Conservation (phyloP, 2,797 vertebrate species). For the Catostomus latipinnis region DNA sequence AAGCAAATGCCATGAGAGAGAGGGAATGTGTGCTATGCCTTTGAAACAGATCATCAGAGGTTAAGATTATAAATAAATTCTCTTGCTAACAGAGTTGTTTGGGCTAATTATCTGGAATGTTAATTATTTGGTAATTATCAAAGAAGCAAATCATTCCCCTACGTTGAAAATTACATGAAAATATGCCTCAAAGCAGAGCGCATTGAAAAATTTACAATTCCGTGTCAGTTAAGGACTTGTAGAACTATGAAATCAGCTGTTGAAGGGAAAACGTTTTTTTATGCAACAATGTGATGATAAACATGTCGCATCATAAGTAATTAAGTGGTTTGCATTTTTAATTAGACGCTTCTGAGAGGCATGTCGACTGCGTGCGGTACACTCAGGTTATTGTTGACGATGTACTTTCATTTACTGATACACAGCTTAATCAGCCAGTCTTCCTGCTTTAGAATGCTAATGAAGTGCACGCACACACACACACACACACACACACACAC, state of each 20-base stretch:
- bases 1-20: conserved; percentile 32
- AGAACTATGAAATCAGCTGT: conserved; percentile 40
- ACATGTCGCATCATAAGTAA: conserved; percentile 36
- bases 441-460: conserved; percentile 47
- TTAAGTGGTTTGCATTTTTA: conserved; percentile 50
- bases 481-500: conserved; percentile 20
- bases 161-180: conserved; percentile 43
- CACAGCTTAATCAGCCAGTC: conserved; percentile 58
- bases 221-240: conserved; percentile 28
- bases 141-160: conserved; percentile 43
- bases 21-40: conserved; percentile 48
- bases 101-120: conserved; percentile 55
- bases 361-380: conserved; percentile 2
- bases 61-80: conserved; percentile 46
- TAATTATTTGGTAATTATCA: conserved; percentile 59
- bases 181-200: conserved; percentile 35
- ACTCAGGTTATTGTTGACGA: conserved; percentile 20
- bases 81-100: conserved; percentile 46
- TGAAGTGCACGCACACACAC: conserved; percentile 24
- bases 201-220: conserved; percentile 43
- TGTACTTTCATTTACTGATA: conserved; percentile 58
- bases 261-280: background rate
- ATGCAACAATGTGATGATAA: conserved; percentile 30
- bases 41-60: conserved; percentile 53
- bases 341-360: conserved; percentile 36